These are phyloP conservation scores for Muscicapa striata DNA, from an alignment of 2,797 vertebrate species.

Conservation along the genomic window DNA sequence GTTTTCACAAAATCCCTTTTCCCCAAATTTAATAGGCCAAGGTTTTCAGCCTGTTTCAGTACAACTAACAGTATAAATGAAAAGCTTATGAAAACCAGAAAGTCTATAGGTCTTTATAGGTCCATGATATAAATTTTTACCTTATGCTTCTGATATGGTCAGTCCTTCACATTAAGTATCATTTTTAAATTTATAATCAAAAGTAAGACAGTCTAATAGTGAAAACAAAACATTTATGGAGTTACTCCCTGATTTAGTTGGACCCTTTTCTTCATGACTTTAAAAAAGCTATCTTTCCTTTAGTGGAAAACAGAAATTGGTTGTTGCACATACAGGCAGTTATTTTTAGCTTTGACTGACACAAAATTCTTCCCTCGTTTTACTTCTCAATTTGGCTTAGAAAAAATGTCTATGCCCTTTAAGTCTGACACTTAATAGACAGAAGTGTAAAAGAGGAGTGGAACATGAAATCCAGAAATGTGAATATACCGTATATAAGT, in stretches of 20 bases:
- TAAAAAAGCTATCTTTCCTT: background rate
- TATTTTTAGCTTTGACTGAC: conserved; percentile 42
- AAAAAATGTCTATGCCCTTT: background rate
- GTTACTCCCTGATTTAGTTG: background rate
- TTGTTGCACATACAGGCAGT: background rate
- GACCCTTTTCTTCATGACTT: background rate
- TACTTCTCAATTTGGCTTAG: background rate
- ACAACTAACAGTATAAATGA: background rate
- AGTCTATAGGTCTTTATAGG: background rate
- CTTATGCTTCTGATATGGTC: conserved; percentile 1
- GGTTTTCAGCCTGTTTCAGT: background rate
- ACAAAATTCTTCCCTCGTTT: background rate
- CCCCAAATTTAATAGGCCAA: background rate
- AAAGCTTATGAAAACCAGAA: background rate
- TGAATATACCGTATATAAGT: background rate
- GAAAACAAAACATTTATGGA: background rate
- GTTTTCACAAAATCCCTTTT: conserved; percentile 10
- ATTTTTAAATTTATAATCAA: background rate
- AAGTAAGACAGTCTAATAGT: background rate
- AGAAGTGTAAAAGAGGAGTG: background rate
- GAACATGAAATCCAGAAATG: background rate
- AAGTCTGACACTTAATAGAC: background rate
- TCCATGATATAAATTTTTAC: conserved; percentile 36
- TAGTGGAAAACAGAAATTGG: conserved; percentile 27
- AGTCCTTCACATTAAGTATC: background rate